phyloP scores from a whole-genome alignment of 64 coral and sea anemone genomes.

The Hydrozoanthus tunicans region DNA sequence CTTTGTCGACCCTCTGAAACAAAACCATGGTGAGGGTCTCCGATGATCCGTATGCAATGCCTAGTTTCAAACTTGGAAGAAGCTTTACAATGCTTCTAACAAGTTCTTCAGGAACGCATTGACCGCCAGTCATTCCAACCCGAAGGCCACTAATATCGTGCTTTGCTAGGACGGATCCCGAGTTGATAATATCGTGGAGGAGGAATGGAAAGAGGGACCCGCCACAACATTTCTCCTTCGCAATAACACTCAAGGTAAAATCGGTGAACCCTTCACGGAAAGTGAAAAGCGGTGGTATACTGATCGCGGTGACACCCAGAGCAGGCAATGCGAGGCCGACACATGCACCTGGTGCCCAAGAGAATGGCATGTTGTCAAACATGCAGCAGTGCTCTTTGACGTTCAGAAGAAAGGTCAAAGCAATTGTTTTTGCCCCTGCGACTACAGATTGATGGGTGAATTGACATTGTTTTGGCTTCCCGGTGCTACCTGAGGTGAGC shows the following conservation, averaged over 20 bases:
- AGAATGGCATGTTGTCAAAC: neutral
- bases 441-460: constrained; percentile 16
- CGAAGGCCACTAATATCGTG: neutral
- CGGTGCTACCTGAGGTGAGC: constrained; percentile 35
- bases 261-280: neutral
- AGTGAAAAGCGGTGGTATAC: neutral
- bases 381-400: neutral
- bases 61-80: neutral
- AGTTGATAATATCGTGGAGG: neutral
- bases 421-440: neutral
- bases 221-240: neutral
- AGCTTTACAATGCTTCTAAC: neutral
- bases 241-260: neutral
- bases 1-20: neutral
- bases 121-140: neutral
- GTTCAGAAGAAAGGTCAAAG: neutral
- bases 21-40: neutral
- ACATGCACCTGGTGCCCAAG: neutral
- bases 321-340: neutral
- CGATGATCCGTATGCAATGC: constrained; percentile 1
- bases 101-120: constrained; percentile 33
- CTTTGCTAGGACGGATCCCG: neutral
- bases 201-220: neutral
- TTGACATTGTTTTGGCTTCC: neutral
- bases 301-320: neutral